Evolutionary conservation across 2,797 vertebrate genomes (phyloP).

Genomic region (Heteromormyrus szaboi): DNA sequence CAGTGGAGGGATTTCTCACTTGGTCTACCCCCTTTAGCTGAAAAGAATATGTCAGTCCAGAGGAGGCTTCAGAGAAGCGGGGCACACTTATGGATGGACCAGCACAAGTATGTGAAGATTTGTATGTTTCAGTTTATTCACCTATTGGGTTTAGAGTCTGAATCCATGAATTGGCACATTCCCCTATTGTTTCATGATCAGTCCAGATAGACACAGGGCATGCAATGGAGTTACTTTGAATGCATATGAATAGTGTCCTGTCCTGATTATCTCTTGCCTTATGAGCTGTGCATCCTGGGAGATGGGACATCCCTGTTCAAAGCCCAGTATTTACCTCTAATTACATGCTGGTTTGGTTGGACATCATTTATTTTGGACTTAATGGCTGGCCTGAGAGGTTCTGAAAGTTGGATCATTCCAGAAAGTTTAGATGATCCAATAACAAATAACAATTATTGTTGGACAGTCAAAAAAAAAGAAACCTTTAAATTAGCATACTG

Average conservation of each 20-base stretch:
- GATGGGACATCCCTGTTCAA: background rate
- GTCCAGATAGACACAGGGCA: background rate
- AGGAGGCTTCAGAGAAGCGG: conserved; percentile 27
- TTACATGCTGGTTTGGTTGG: background rate
- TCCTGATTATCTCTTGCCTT: background rate
- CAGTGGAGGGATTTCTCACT: conserved; percentile 25
- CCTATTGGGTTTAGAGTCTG: background rate
- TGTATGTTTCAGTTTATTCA: background rate
- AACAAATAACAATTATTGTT: background rate
- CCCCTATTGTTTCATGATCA: background rate
- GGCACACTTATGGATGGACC: conserved; percentile 15
- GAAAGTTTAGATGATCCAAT: background rate
- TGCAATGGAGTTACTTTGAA: background rate
- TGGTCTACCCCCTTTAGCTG: conserved; percentile 4
- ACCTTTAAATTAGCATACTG: background rate
- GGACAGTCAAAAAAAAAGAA: background rate
- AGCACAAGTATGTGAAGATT: conserved; percentile 39
- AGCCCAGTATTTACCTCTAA: background rate
- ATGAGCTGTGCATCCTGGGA: background rate
- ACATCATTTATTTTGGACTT: background rate
- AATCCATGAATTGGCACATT: background rate
- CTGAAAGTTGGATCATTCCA: background rate
- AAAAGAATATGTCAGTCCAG: conserved; percentile 10
- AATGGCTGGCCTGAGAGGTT: background rate
- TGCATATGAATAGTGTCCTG: background rate